phyloP scores from a whole-genome alignment of 1,140 invertebrate species.

The Euura saliciscinereae region DNA sequence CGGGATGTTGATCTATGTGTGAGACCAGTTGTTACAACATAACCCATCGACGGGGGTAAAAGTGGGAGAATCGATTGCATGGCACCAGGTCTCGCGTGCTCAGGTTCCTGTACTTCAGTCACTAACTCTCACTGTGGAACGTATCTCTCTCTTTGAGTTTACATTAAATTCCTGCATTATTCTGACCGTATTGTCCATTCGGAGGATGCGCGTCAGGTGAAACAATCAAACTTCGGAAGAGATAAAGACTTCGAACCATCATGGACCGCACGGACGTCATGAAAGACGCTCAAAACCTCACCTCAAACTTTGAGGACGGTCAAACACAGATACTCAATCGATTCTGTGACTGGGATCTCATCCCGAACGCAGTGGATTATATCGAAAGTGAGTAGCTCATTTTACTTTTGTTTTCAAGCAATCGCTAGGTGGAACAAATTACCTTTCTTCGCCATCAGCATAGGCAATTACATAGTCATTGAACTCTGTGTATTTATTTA shows the following conservation, averaged over 20 bases:
- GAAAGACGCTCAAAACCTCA: not conserved
- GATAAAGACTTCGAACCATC: not conserved
- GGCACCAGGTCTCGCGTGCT: not conserved
- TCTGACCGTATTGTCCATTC: too few relatives aligned
- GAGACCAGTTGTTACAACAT: too few relatives aligned
- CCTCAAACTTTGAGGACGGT: not conserved
- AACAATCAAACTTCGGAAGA: too few relatives aligned
- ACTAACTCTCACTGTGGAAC: constrained; percentile 3
- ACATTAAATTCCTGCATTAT: too few relatives aligned
- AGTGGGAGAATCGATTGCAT: constrained; percentile 2
- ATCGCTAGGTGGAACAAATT: too few relatives aligned
- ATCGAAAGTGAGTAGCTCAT: constrained; percentile 47
- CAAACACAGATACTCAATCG: not conserved
- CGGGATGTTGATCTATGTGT: too few relatives aligned
- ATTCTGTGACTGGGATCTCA: constrained; percentile 38
- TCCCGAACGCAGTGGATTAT: constrained; percentile 43
- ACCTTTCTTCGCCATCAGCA: too few relatives aligned
- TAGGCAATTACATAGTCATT: too few relatives aligned
- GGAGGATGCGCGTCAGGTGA: too few relatives aligned
- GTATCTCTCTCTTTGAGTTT: not conserved
- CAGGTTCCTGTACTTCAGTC: not conserved
- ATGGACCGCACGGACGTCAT: not conserved
- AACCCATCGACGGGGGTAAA: not conserved
- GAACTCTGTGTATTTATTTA: too few relatives aligned
- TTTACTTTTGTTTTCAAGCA: too few relatives aligned